Base-by-base conservation (phyloP, 2,797 vertebrate species). In the Myotis pilosus region DNA sequence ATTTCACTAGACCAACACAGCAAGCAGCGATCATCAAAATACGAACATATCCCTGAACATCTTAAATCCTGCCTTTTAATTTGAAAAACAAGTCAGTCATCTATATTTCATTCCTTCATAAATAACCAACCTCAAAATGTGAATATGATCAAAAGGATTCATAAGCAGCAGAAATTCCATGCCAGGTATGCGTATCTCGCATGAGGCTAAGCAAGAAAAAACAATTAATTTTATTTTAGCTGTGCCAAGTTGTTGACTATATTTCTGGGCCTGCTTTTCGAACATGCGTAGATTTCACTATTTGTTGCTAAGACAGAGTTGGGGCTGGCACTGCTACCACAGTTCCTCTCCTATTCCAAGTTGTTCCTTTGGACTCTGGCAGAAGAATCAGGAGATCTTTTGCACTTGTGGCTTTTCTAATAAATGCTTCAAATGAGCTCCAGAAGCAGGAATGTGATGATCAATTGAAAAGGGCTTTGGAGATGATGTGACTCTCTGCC, bases 41-140 rank as follows among this genome's bases (percentile, higher is more conserved):
- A 71, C 8, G 85, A 91, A 74, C 51, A 76, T 7, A 75, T 19
- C 9, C 2, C 49, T 84, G 75, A 91, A 89, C 28, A 88, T 17
- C n/a, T 64, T 69, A 60, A 94, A 84, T 60, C 20, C 60, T 13
- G 71, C 75, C 44, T 60, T 72, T 68, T 82, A 80, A 94, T 93
- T 95, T 66, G 12, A 93, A 75, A 87, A 96, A 92, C n/a, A 93
- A 64, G 41, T 53, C 51, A 83, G 75, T 91, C 86, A 86, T 96
- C 44, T 90, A 30, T 95, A 94, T 96, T 97, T 96, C 53, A 97
- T 92, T 66, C 95, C 92, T 94, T 95, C 44, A 92, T 92, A 97
- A 96, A 91, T 94, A 96, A 94, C 83, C 69, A 91, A 86, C 16
- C 3, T 94, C 82, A 55, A 91, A 89, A 89, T 72, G 28, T 88